phyloP scores from a whole-genome alignment of 92 coral and sea anemone genomes.

The Umimayanthus kanabou region DNA sequence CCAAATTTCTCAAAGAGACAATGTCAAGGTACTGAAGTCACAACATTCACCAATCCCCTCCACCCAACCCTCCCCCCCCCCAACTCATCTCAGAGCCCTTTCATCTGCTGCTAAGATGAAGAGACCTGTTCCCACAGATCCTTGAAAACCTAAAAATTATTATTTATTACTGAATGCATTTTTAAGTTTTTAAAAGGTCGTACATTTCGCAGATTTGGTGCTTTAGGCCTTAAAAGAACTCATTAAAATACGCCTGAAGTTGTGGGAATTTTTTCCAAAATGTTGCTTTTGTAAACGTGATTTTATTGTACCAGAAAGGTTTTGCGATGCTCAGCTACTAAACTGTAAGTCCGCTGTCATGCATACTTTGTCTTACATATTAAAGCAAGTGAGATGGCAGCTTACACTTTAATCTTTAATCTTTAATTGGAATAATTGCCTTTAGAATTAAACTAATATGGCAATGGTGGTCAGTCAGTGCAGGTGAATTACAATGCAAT shows the following conservation, averaged over 20 bases:
- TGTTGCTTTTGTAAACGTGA: neutral
- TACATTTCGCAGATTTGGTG: neutral
- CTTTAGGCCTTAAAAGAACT: neutral
- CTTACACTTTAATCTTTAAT: too few species aligned
- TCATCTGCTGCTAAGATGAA: neutral
- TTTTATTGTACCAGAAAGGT: neutral
- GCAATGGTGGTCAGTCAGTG: too few species aligned
- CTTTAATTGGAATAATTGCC: too few species aligned
- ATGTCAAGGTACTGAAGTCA: conserved; percentile 79
- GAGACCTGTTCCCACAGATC: neutral
- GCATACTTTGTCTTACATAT: neutral
- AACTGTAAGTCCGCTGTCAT: neutral
- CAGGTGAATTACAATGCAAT: too few species aligned
- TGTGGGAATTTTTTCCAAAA: too few species aligned
- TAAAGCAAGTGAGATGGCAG: neutral
- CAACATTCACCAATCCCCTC: neutral
- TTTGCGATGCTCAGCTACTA: too few species aligned
- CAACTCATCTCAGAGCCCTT: neutral
- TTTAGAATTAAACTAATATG: too few species aligned
- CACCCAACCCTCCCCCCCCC: too few species aligned
- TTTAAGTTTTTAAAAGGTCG: too few species aligned
- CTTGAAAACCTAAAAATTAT: neutral
- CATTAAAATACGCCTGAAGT: neutral
- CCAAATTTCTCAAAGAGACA: conserved; percentile 95
- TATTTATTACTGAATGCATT: too few species aligned